Evolutionary conservation across 2,888 invertebrate genomes (phyloP).

Genomic region (Pristionchus maxplancki): DNA sequence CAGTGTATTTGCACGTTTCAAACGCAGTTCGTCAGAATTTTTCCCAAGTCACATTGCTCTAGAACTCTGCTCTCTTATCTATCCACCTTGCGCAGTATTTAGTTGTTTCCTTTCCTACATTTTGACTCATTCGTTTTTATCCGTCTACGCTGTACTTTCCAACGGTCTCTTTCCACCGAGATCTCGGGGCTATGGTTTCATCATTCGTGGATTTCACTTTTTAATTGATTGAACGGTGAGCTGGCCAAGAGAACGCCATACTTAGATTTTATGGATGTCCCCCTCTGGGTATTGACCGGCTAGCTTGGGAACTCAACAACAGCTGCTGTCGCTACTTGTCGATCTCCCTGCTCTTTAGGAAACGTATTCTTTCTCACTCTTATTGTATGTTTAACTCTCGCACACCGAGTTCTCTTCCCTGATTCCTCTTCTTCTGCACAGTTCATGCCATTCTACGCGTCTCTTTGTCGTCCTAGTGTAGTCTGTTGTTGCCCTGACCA

Average conservation of each 20-base stretch:
- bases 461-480: background rate
- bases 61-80: too few species aligned
- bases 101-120: too few species aligned
- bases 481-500: background rate
- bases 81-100: too few species aligned
- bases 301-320: background rate
- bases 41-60: too few species aligned
- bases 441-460: background rate
- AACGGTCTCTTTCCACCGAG: too few species aligned
- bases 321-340: constrained; percentile 1
- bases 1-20: too few species aligned
- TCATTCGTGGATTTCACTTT: background rate
- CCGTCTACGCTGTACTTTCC: too few species aligned
- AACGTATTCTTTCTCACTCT: background rate
- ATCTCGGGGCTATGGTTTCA: background rate
- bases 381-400: background rate
- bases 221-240: background rate
- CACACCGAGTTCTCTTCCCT: background rate
- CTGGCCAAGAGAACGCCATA: background rate
- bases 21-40: too few species aligned
- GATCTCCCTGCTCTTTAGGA: background rate
- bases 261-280: background rate
- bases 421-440: background rate
- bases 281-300: background rate
- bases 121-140: too few species aligned